Percentiles rank a stretch among this genome's conserved stretches.
Conservation (phyloP, 2,888 invertebrate species). For the Pollenia amentaria region DNA sequence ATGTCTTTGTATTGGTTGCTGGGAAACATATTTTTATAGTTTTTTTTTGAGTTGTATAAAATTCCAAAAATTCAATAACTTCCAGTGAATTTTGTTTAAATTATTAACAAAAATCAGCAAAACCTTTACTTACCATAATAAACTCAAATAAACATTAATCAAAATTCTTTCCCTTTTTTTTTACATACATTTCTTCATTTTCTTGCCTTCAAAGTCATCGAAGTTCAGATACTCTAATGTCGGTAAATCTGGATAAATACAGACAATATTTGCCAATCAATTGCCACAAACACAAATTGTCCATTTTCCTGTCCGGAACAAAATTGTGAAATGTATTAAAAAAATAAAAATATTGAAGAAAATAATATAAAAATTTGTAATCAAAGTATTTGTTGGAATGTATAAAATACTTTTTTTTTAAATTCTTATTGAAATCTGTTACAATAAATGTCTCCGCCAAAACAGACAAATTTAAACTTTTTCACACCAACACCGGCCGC, state of each 20-base stretch:
- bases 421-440: constrained; percentile 83
- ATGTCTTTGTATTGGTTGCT: no score
- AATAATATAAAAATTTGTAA: constrained; percentile 63
- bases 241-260: constrained; percentile 35
- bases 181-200: constrained; percentile 11
- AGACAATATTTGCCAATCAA: constrained; percentile 83
- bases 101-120: neutral
- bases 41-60: no score
- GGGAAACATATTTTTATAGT: no score
- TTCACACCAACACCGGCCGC: constrained; percentile 66
- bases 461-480: constrained; percentile 71
- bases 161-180: constrained; percentile 76
- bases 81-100: neutral
- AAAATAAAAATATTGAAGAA: constrained; percentile 68
- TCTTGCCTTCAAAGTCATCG: constrained; percentile 32
- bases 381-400: constrained; percentile 41
- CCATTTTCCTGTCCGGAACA: constrained; percentile 83
- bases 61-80: constrained; percentile 18
- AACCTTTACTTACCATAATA: constrained; percentile 42
- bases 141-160: constrained; percentile 79
- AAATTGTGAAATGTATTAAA: constrained; percentile 83
- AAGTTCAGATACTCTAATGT: constrained; percentile 46
- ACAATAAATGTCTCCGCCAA: constrained; percentile 79
- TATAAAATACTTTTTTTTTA: constrained; percentile 65
- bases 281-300: constrained; percentile 84